These are phyloP conservation scores for Aythya fuligula DNA, from an alignment of 2,797 vertebrate species.

Conservation along the genomic window DNA sequence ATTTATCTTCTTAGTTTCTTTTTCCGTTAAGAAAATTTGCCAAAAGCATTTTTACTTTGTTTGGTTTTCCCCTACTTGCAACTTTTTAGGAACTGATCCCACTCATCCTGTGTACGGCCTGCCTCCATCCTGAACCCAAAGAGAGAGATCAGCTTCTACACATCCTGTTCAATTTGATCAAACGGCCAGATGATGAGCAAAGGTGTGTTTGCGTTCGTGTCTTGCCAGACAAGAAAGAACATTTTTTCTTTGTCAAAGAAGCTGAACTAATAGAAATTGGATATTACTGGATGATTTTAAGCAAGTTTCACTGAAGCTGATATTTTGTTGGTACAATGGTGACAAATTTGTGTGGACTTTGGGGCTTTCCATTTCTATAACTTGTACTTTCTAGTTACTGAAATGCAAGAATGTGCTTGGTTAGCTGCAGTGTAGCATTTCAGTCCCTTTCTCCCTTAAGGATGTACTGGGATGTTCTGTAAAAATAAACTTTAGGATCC, in stretches of 20 bases:
- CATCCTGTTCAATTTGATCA: slow-evolving; percentile 98
- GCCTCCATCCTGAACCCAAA: slow-evolving; percentile 97
- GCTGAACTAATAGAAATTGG: background rate
- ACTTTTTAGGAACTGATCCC: slow-evolving; percentile 92
- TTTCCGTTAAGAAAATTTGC: background rate
- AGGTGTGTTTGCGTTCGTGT: slow-evolving; percentile 81
- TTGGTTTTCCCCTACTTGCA: slow-evolving; percentile 36
- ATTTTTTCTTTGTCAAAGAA: background rate
- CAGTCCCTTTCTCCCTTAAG: background rate
- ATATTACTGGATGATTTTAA: background rate
- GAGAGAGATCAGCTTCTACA: slow-evolving; percentile 98
- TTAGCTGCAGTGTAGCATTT: background rate
- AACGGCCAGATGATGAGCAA: slow-evolving; percentile 97
- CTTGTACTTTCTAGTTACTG: background rate
- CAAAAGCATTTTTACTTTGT: slow-evolving; percentile 61
- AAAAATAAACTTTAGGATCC: background rate
- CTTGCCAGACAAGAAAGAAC: background rate
- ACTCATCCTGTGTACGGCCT: slow-evolving; percentile 97
- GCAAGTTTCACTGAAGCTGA: background rate
- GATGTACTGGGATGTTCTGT: background rate
- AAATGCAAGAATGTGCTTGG: background rate
- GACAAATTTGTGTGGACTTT: background rate
- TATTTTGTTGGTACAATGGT: background rate
- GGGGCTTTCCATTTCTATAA: background rate
- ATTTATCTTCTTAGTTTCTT: slow-evolving; percentile 35